These are phyloP conservation scores for Leptonema lineaticorne DNA, from an alignment of 1,140 invertebrate species.

Conservation along the genomic window DNA sequence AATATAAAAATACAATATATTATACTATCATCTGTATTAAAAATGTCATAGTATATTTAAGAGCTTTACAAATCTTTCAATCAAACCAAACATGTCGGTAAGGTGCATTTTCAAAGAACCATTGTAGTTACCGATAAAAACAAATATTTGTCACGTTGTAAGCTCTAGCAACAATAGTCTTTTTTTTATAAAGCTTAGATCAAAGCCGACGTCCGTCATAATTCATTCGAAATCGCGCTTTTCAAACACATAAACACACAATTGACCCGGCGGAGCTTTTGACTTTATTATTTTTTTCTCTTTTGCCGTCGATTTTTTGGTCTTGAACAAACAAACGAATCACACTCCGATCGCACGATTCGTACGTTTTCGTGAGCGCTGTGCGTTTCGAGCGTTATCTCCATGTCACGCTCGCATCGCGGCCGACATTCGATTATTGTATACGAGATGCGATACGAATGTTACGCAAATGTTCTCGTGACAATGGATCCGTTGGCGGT, in stretches of 20 bases:
- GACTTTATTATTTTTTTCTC: background rate
- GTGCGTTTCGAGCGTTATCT: background rate
- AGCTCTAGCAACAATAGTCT: no score
- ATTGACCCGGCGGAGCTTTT: background rate
- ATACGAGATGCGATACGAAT: background rate
- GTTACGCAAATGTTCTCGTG: background rate
- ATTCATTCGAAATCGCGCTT: background rate
- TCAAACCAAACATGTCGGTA: no score
- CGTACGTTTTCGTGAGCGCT: background rate
- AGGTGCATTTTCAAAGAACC: no score
- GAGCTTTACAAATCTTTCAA: no score
- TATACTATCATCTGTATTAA: no score
- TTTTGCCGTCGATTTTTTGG: background rate
- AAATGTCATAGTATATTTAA: no score
- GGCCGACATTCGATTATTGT: background rate
- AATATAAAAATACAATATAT: no score
- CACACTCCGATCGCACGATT: background rate
- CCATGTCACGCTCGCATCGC: constrained; percentile 8
- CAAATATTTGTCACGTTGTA: no score
- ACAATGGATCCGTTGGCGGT: no score
- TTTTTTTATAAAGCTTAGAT: no score
- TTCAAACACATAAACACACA: background rate
- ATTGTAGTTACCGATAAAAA: no score
- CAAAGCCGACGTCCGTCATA: background rate
- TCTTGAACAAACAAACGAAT: background rate